Base-by-base conservation (phyloP, 1,140 invertebrate species). In the Lamellibrachia luymesi region DNA sequence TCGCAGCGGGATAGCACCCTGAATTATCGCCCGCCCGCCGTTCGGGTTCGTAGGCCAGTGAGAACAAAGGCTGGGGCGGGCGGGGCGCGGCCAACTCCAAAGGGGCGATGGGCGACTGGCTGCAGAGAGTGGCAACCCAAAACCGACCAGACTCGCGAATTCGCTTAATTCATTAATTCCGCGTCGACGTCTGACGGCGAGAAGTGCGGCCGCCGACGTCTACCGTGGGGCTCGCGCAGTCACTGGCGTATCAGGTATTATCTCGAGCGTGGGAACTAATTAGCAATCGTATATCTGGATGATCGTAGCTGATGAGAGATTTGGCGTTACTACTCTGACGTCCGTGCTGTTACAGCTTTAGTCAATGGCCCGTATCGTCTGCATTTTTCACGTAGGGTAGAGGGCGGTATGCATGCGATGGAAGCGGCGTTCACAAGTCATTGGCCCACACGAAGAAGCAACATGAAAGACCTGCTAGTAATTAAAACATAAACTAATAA, bases 201-300 rank as follows among this genome's bases (percentile, higher is more conserved):
- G 1, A 80, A 80, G 64, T 22, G 64, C 25, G 64, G 64, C 8
- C 64, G 64, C 64, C 13, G 64, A 10, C 64, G 25, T 80, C 0
- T 22, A 22, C 64, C 64, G 64, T 80, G 64, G 64, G 64, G 64
- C 17, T 22, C 0, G 64, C 64, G 52, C 25, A 22, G 13, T 22
- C 64, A 2, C 17, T 2, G 25, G 0, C 2, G 64, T 80, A 22
- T 80, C 64, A 22, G 64, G 64, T 80, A 80, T 80, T 80, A 80
- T 6, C 64, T 10, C 8, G 2, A 22, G 64, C 64, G 64, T 80
- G 64, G 64, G 64, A 80, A 80, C 64, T 80, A 17, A 80, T 80
- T 80, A 80, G 64, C 64, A 80, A 80, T 80, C 64, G 64, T 80
- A 80, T 80, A 80, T 80, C 64, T 80, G 64, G 64, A 80, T 22